Conservation (phyloP, 2,113 vertebrate genomes). For the Phalacrocorax carbo region DNA sequence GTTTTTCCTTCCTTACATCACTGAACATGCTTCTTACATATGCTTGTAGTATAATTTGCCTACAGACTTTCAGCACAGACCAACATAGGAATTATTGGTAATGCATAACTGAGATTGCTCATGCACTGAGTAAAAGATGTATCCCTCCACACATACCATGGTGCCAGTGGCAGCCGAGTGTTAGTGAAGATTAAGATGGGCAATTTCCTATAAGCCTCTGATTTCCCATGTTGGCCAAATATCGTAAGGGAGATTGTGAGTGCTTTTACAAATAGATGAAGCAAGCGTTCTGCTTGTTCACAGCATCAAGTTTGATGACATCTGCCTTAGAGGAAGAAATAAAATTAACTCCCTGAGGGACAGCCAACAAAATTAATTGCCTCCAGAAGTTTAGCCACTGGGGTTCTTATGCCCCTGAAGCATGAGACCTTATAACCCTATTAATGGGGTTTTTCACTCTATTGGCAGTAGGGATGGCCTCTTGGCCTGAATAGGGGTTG, state of each 20-base stretch:
- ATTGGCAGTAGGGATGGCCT: background rate
- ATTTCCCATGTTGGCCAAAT: background rate
- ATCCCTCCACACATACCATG: background rate
- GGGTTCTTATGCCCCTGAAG: background rate
- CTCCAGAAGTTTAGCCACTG: background rate
- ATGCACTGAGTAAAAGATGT: background rate
- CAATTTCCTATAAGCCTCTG: background rate
- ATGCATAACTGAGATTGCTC: conserved; percentile 15
- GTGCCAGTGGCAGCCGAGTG: background rate
- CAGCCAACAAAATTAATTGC: background rate
- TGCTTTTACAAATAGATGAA: background rate
- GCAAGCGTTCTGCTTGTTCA: background rate
- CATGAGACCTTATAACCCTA: background rate
- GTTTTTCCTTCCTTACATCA: conserved; percentile 10
- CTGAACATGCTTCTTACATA: conserved; percentile 33
- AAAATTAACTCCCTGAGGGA: background rate
- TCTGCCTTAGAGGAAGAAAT: background rate
- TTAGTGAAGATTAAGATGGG: background rate
- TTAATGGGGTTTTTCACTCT: background rate
- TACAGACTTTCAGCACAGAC: conserved; percentile 53
- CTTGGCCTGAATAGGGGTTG: background rate
- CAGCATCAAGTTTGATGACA: background rate
- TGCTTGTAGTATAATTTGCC: conserved; percentile 59
- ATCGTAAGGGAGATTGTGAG: background rate
- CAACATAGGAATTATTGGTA: conserved; percentile 44